These are phyloP conservation scores for Perizoma affinitatum DNA, from an alignment of 2,888 invertebrate genomes.

Conservation along the genomic window DNA sequence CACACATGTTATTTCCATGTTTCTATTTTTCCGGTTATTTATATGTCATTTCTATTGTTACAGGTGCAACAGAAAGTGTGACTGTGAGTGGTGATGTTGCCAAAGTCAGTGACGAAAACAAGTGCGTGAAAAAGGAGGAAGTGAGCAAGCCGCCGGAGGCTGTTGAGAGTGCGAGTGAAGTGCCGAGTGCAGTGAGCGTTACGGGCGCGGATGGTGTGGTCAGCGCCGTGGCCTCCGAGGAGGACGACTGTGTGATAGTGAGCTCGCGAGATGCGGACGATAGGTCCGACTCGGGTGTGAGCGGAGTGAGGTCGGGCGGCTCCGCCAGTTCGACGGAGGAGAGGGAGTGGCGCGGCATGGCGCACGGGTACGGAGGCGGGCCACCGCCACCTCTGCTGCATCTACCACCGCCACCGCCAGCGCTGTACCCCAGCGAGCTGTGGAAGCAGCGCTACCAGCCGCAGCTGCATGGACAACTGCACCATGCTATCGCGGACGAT, in stretches of 20 bases:
- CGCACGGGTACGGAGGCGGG: constrained; percentile 88
- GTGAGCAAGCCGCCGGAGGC: constrained; percentile 54
- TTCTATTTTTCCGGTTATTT: constrained; percentile 1
- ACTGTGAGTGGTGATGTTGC: constrained; percentile 76
- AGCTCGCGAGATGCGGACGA: constrained; percentile 84
- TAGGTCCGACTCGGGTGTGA: constrained; percentile 88
- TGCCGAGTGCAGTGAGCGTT: constrained; percentile 76
- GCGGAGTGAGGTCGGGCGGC: constrained; percentile 88
- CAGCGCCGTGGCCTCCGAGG: constrained; percentile 84
- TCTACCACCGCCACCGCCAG: constrained; percentile 77
- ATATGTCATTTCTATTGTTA: constrained; percentile 56
- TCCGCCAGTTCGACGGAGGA: constrained; percentile 91
- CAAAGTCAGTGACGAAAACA: constrained; percentile 72
- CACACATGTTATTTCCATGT: too few species aligned
- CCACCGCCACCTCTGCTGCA: constrained; percentile 82
- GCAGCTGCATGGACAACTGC: constrained; percentile 80
- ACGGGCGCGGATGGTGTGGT: constrained; percentile 79
- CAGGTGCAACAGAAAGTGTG: constrained; percentile 75
- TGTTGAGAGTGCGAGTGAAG: constrained; percentile 70
- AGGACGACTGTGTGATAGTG: constrained; percentile 87
- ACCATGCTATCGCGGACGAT: constrained; percentile 79
- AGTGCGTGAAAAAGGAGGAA: constrained; percentile 75
- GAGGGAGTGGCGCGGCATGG: constrained; percentile 89
- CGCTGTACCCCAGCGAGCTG: constrained; percentile 83
- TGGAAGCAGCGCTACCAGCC: constrained; percentile 86